Evolutionary conservation across 2,888 invertebrate species (phyloP).

Genomic region (Doris montereyensis): DNA sequence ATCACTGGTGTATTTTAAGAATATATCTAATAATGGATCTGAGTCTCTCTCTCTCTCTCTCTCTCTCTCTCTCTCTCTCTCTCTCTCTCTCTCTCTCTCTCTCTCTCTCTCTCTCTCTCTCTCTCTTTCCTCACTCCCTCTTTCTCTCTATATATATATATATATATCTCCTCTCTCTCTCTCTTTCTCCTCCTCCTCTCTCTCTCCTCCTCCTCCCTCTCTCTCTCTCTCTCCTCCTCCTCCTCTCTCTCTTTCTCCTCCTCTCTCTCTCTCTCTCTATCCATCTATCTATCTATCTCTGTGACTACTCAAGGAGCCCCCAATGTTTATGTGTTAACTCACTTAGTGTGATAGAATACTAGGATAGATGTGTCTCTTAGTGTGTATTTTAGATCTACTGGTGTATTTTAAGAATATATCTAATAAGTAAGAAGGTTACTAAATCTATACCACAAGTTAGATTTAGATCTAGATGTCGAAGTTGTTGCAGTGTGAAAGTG

Average conservation of each 20-base stretch:
- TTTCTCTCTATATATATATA: background rate
- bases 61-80: background rate
- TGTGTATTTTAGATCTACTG: too few relatives aligned
- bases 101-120: background rate
- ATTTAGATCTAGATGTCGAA: too few relatives aligned
- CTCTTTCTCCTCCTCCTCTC: background rate
- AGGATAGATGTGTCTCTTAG: too few relatives aligned
- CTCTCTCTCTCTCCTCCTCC: background rate
- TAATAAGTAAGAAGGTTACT: too few relatives aligned
- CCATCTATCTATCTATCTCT: background rate
- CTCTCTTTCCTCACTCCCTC: background rate
- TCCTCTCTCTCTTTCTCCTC: background rate
- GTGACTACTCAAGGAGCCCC: too few relatives aligned
- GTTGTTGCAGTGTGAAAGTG: too few relatives aligned
- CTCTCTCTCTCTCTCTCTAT: background rate
- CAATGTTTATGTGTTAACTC: too few relatives aligned
- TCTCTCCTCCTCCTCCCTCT: background rate
- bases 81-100: background rate
- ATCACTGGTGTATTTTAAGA: too few relatives aligned
- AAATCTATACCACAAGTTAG: too few relatives aligned
- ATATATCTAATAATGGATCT: too few relatives aligned
- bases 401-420: too few relatives aligned
- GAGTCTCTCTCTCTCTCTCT: background rate
- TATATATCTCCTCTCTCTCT: background rate
- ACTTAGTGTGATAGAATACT: too few relatives aligned